A percentile compares a stretch with the other conserved stretches of the same genome.
phyloP scores from a whole-genome alignment of 2,113 vertebrate genomes.

The Bagarius yarrelli region DNA sequence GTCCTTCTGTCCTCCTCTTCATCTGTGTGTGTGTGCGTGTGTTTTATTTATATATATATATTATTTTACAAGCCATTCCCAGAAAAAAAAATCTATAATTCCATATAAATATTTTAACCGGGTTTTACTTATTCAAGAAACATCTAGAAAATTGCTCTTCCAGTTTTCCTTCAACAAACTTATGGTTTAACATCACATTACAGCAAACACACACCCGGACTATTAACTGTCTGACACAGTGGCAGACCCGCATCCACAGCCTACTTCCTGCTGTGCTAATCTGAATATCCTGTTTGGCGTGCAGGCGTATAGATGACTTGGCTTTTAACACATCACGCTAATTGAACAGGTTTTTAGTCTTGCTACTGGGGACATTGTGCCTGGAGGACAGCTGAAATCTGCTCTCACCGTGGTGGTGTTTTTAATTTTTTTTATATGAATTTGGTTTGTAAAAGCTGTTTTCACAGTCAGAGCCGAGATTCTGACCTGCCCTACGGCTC shows the following conservation, averaged over 20 bases:
- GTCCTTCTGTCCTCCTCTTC: neutral
- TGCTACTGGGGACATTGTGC: slow-evolving; percentile 6
- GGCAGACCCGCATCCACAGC: neutral
- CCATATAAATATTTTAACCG: neutral
- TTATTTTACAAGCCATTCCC: neutral
- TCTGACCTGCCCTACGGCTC: slow-evolving; percentile 55
- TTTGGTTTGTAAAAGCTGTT: slow-evolving; percentile 60
- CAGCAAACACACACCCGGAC: no score
- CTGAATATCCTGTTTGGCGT: slow-evolving; percentile 3
- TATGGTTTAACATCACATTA: neutral
- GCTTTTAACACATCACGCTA: slow-evolving; percentile 16
- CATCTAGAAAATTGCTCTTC: neutral
- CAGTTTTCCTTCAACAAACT: neutral
- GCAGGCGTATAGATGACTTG: neutral
- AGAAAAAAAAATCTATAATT: slow-evolving; percentile 6
- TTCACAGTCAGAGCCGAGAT: slow-evolving; percentile 47
- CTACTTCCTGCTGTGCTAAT: neutral
- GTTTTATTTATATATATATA: no score
- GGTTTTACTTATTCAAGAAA: neutral
- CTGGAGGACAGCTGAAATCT: slow-evolving; percentile 2
- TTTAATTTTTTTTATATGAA: slow-evolving; percentile 47
- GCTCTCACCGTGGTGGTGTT: neutral
- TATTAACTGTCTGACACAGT: neutral
- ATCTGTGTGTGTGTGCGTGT: neutral
- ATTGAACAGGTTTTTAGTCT: slow-evolving; percentile 22